Conservation (phyloP, 2,113 vertebrate genomes). For the Syrrhaptes paradoxus region DNA sequence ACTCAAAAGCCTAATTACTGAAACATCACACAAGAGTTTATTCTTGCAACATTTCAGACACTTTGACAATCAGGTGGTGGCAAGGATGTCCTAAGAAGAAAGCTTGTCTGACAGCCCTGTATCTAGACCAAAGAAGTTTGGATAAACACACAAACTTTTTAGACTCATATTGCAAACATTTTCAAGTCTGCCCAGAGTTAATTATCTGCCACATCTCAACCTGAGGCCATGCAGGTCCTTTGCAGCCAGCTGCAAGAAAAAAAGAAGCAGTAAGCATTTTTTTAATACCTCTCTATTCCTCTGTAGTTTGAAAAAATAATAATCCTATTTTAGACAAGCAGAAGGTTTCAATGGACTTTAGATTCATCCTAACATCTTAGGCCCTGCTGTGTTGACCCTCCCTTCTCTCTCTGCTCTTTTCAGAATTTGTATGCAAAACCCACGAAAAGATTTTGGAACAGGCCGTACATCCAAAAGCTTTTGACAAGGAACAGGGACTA, state of each 20-base stretch:
- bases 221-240: not conserved
- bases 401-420: conserved; percentile 14
- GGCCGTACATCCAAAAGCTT: conserved; percentile 39
- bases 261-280: conserved; percentile 49
- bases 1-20: conserved; percentile 38
- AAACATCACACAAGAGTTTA: conserved; percentile 16
- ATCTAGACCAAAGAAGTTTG: conserved; percentile 23
- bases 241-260: conserved; percentile 17
- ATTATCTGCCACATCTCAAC: conserved; percentile 12
- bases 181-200: not conserved
- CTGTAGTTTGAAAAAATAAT: conserved; percentile 51
- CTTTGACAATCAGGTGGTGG: not conserved
- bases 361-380: conserved; percentile 50
- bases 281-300: conserved; percentile 38
- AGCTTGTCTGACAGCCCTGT: not conserved
- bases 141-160: not conserved
- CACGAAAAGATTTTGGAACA: conserved; percentile 28
- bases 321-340: conserved; percentile 41
- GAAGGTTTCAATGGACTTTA: conserved; percentile 52
- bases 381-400: conserved; percentile 43
- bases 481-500: conserved; percentile 57
- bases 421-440: conserved; percentile 41
- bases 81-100: conserved; percentile 18
- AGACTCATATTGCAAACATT: not conserved
- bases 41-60: conserved; percentile 12